Base-by-base conservation (phyloP, 1,140 invertebrate species). In the Cyrtorhinus lividipennis region DNA sequence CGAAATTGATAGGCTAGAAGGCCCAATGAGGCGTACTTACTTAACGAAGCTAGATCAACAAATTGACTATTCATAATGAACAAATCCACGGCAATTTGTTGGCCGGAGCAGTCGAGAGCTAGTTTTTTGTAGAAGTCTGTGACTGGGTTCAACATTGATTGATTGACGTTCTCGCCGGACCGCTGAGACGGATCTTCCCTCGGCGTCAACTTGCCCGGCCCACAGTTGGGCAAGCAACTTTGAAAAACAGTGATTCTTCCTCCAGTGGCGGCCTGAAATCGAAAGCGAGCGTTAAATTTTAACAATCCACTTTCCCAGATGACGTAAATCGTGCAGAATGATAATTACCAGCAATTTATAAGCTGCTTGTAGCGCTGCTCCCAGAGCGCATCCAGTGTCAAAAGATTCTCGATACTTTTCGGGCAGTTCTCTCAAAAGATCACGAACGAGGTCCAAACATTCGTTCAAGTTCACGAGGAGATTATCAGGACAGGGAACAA, bases 121-220 rank as follows among this genome's bases (percentile, higher is more conserved):
- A 97, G 75, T 63, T 93, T 86, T 76, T 99, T 99, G 74, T 99
- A 99, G 76, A 98, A 99, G 76, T 99, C 97, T 13, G 90, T 98
- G 0, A 88, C 88, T 20, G 95, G 95, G 74, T 91, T 93, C 60
- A 98, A 76, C n/a, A 62, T 30, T 0, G 48, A n/a, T 73, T 92
- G 86, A 0, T 80, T 80, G 48, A 87, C 82, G 62, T 90, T 89
- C 69, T 90, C 89, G 2, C 81, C 81, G 5, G 88, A 83, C 63
- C 90, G 78, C 65, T 85, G 83, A 69, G 87, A 89, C 2, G 89
- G 87, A 76, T 95, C 88, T 77, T 97, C 94, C 78, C 89, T 80
- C 10, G 83, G 73, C 64, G 87, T 84, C 62, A 99, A 75, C 10
- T 86, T 81, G 18, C 95, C 95, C 2, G 92, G 90, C 5, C 96